Evolutionary conservation across 2,797 vertebrate genomes (phyloP).

Genomic region (Rhynchonycteris naso): DNA sequence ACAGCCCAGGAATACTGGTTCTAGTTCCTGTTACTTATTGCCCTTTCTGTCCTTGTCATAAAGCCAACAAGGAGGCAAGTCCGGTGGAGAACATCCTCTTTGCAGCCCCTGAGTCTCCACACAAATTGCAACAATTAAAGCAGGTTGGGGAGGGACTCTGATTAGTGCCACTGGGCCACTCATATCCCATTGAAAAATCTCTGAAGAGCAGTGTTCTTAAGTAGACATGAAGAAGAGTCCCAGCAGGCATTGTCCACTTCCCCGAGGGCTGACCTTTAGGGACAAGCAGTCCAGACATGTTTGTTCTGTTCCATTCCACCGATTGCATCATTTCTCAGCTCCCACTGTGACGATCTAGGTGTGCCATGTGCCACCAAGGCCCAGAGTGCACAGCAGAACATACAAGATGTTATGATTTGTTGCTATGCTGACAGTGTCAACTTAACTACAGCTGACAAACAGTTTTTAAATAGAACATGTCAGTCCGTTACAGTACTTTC

Average conservation of each 20-base stretch:
- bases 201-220: conserved; percentile 67
- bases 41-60: not conserved
- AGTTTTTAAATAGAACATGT: conserved; percentile 90
- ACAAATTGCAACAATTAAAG: not conserved
- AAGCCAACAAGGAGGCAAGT: not conserved
- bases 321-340: conserved; percentile 48
- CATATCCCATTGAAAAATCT: not conserved
- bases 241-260: conserved; percentile 49
- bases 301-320: not conserved
- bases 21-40: not conserved
- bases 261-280: not conserved
- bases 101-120: not conserved
- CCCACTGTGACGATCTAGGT: conserved; percentile 66
- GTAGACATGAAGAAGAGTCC: not conserved
- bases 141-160: not conserved
- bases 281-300: not conserved
- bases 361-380: not conserved
- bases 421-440: conserved; percentile 88
- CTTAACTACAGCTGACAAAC: conserved; percentile 89
- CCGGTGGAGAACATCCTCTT: no score
- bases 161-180: not conserved
- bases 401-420: conserved; percentile 86
- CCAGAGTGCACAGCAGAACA: conserved; percentile 77
- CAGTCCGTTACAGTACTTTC: conserved; percentile 87
- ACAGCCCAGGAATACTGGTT: not conserved